Evolutionary conservation across 2,888 invertebrate genomes (phyloP).

Genomic region (Cybosia mesomella): DNA sequence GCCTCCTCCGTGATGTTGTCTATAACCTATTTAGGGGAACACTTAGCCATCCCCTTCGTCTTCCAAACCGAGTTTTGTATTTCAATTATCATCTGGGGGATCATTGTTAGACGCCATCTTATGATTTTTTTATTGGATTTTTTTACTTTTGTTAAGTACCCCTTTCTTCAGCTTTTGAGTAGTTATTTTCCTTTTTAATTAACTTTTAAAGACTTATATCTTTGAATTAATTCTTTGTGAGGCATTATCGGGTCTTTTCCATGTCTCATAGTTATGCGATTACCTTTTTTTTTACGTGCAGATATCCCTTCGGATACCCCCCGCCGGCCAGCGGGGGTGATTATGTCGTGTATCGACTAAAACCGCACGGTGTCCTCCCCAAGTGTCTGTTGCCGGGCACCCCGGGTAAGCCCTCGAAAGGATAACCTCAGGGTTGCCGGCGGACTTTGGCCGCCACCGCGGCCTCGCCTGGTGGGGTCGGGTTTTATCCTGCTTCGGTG

Average conservation of each 20-base stretch:
- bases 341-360: no score
- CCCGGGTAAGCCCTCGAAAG: no score
- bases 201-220: background rate
- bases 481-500: no score
- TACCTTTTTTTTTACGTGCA: no score
- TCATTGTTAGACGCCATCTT: conserved; percentile 20
- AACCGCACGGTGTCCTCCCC: no score
- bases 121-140: conserved; percentile 35
- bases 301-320: no score
- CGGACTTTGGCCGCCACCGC: no score
- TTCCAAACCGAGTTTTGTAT: conserved; percentile 30
- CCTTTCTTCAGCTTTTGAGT: background rate
- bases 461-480: no score
- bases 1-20: conserved; percentile 21
- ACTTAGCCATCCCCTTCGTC: conserved; percentile 35
- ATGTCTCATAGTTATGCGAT: background rate
- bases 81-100: conserved; percentile 28
- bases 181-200: background rate
- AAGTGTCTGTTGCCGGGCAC: no score
- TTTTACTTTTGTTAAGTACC: conserved; percentile 23
- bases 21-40: conserved; percentile 29
- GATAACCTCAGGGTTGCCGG: no score
- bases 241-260: background rate
- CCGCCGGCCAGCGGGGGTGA: no score
- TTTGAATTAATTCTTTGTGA: background rate